These are phyloP conservation scores for Parnassius mnemosyne DNA, from an alignment of 2,888 invertebrate species.

Conservation along the genomic window DNA sequence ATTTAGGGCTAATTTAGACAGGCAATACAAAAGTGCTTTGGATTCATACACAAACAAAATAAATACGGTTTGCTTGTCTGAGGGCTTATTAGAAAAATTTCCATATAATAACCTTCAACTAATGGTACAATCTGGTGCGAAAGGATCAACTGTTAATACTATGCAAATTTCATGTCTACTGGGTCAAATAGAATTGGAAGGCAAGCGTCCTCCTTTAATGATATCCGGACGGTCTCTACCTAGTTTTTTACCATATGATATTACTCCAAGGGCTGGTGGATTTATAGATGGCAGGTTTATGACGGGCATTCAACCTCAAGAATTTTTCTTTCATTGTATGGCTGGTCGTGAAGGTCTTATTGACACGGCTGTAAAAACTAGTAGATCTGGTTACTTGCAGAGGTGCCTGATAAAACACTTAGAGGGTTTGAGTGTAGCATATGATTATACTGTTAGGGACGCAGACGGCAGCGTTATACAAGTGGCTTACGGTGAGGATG, in stretches of 20 bases:
- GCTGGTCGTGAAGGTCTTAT: constrained; percentile 99
- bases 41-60: constrained; percentile 94
- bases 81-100: constrained; percentile 92
- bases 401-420: constrained; percentile 98
- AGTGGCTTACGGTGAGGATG: constrained; percentile 97
- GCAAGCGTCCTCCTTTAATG: constrained; percentile 97
- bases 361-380: constrained; percentile 99
- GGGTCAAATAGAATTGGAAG: constrained; percentile 99
- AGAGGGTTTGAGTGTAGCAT: constrained; percentile 95
- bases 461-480: constrained; percentile 96
- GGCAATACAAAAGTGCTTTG: constrained; percentile 89
- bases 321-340: constrained; percentile 99
- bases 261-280: constrained; percentile 95
- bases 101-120: constrained; percentile 98
- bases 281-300: constrained; percentile 98
- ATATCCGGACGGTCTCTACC: constrained; percentile 95
- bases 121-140: constrained; percentile 99
- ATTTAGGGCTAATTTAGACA: constrained; percentile 89
- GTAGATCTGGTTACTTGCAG: constrained; percentile 98
- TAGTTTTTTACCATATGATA: constrained; percentile 93
- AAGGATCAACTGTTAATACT: constrained; percentile 98
- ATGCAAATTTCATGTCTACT: constrained; percentile 99
- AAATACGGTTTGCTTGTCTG: constrained; percentile 91
- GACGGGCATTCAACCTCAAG: constrained; percentile 99
- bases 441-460: constrained; percentile 97